Percentiles rank a stretch among this genome's conserved stretches.
These are phyloP conservation scores for Nomada flava DNA, from an alignment of 2,888 invertebrate genomes.

Conservation along the genomic window DNA sequence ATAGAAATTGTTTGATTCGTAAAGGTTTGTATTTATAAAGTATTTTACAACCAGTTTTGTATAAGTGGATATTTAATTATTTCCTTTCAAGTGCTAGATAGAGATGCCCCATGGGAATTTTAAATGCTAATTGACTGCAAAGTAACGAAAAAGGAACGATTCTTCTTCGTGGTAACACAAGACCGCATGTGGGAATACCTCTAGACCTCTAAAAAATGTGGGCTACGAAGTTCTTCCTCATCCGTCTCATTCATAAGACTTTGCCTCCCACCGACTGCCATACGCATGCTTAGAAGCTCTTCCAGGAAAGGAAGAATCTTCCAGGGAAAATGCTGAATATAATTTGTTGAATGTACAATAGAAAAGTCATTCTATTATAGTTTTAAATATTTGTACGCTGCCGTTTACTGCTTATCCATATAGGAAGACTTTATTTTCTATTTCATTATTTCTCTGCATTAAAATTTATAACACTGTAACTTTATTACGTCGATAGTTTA, in stretches of 20 bases:
- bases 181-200: conserved; percentile 21
- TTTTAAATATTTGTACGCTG: too few species aligned
- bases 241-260: conserved; percentile 3
- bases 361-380: too few species aligned
- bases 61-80: background rate
- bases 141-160: background rate
- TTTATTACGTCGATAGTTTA: too few species aligned
- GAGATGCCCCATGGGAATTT: too few species aligned
- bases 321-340: background rate
- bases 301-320: conserved; percentile 22
- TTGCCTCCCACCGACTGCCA: conserved; percentile 14
- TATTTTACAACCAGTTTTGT: too few species aligned
- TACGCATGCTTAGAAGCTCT: conserved; percentile 17
- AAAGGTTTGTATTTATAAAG: too few species aligned
- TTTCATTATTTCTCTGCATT: background rate
- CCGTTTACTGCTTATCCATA: background rate
- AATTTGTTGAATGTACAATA: background rate
- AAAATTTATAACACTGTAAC: too few species aligned
- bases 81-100: background rate
- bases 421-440: background rate
- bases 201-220: conserved; percentile 30
- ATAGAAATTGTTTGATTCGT: too few species aligned
- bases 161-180: conserved; percentile 8
- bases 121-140: background rate
- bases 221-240: conserved; percentile 27